Evolutionary conservation across 1,140 invertebrate species (phyloP), one percentile per base, ranked within the genome.

Genomic region (Zelostemma sp.): DNA sequence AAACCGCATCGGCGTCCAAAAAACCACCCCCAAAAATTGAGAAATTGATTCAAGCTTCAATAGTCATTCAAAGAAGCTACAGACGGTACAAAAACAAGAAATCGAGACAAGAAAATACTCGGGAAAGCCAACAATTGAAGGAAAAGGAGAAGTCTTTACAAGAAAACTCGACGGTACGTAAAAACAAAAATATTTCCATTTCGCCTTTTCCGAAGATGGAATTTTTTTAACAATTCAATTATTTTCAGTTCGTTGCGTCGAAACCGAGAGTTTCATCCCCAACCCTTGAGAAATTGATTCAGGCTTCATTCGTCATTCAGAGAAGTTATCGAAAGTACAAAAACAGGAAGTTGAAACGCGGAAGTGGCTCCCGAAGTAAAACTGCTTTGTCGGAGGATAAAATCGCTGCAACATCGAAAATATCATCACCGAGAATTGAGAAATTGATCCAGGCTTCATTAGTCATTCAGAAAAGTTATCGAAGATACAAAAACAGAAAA

Each of bases 401-500:
- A 28, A 28, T 28, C 3, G 25, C 25, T 8, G 3, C 25, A 12
- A 15, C 1, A 11, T 12, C 35, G 2, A 43, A 16, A 15, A 16
- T 8, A 5, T 18, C 40, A 17, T 43, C 40, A 4, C 17, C 40
- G 14, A 15, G 11, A n/a, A 6, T 43, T 15, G 40, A 43, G 15
- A 43, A 43, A 43, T 17, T 43, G 17, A 43, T 43, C 4, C 12
- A 43, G n/a, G 40, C 40, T 8, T 43, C 40, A 8, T 43, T 43
- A 9, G 17, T 43, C 14, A 43, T 43, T 43, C 40, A 43, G n/a
- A 43, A 11, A 17, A 43, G 17, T 17, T 43, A 43, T 9, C 40
- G 40, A 17, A 43, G 17, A 17, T 43, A 43, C 17, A 43, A 43
- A 43, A 17, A 17, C 14, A 43, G 40, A 16, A 43, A 43, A 17